Evolutionary conservation across 2,113 vertebrate genomes (phyloP).

Genomic region (Etheostoma cragini): DNA sequence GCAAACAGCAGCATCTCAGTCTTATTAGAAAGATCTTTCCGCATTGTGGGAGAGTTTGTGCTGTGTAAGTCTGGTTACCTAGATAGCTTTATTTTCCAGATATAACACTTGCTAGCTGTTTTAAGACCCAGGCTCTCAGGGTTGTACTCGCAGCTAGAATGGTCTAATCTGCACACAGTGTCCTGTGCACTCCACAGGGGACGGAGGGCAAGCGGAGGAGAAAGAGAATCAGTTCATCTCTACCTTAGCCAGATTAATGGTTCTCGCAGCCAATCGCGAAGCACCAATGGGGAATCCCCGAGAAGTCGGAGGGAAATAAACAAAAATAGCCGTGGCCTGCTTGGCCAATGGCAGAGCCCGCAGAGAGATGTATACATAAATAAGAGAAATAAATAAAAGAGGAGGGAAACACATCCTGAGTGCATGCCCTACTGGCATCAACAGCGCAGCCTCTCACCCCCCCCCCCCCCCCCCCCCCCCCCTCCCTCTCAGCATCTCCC

Average conservation of each 20-base stretch:
- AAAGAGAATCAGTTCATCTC: slow-evolving; percentile 41
- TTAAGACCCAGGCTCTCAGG: slow-evolving; percentile 27
- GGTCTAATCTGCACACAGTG: slow-evolving; percentile 59
- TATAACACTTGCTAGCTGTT: slow-evolving; percentile 19
- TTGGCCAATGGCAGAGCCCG: slow-evolving; percentile 68
- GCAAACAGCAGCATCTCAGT: background rate
- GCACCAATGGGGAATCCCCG: slow-evolving; percentile 71
- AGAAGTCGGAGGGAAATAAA: slow-evolving; percentile 62
- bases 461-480: slow-evolving; percentile 1
- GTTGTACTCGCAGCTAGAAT: slow-evolving; percentile 25
- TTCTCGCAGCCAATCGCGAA: slow-evolving; percentile 68
- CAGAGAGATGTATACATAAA: slow-evolving; percentile 78
- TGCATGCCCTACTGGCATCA: slow-evolving; percentile 78
- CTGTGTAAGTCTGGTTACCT: background rate
- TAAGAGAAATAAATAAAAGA: slow-evolving; percentile 81
- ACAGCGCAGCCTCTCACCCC: slow-evolving; percentile 58
- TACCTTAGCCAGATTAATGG: slow-evolving; percentile 66
- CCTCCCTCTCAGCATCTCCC: slow-evolving; percentile 52
- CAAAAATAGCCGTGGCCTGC: slow-evolving; percentile 63
- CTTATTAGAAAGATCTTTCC: background rate
- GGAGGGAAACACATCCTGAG: slow-evolving; percentile 81
- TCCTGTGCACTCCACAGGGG: slow-evolving; percentile 24
- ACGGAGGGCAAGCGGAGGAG: background rate
- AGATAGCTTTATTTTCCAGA: background rate
- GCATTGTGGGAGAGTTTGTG: background rate